A percentile compares a stretch with the other conserved stretches of the same genome.
These are phyloP conservation scores for Motacilla alba DNA, from an alignment of 2,113 vertebrate genomes.

Conservation along the genomic window DNA sequence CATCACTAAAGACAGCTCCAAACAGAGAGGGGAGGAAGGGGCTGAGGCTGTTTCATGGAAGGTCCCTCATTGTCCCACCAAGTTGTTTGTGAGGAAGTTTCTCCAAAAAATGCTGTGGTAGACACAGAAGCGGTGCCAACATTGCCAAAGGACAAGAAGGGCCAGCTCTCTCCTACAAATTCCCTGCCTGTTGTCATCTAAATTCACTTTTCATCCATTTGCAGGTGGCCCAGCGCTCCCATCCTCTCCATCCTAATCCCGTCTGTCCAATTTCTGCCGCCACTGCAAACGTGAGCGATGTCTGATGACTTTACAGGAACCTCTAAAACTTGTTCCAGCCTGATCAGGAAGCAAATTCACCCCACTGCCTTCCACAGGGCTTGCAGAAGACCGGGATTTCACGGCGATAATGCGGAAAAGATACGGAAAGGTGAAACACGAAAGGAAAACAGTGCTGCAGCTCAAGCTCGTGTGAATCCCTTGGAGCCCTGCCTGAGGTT, in stretches of 20 bases:
- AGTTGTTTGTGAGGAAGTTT: neutral
- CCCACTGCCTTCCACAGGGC: neutral
- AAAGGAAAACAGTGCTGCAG: neutral
- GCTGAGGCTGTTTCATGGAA: neutral
- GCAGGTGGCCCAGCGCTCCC: neutral
- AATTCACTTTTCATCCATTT: neutral
- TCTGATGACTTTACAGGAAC: neutral
- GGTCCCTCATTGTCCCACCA: neutral
- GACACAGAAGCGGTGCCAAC: neutral
- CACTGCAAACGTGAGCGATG: fast-evolving
- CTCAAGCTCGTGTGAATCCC: neutral
- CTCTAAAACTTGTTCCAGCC: neutral
- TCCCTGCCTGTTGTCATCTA: neutral
- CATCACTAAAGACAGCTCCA: neutral
- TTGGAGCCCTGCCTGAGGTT: slow-evolving; percentile 1
- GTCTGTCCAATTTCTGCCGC: neutral
- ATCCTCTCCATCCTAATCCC: neutral
- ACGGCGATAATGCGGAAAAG: fast-evolving
- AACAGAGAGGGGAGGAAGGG: neutral
- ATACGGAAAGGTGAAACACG: neutral
- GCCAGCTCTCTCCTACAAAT: fast-evolving
- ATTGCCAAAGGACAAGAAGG: neutral
- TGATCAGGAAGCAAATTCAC: neutral
- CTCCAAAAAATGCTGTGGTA: neutral
- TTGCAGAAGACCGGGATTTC: neutral